A percentile compares a stretch with the other conserved stretches of the same genome.
Evolutionary conservation across 2,797 vertebrate species (phyloP).

Genomic region (Siniperca scherzeri): DNA sequence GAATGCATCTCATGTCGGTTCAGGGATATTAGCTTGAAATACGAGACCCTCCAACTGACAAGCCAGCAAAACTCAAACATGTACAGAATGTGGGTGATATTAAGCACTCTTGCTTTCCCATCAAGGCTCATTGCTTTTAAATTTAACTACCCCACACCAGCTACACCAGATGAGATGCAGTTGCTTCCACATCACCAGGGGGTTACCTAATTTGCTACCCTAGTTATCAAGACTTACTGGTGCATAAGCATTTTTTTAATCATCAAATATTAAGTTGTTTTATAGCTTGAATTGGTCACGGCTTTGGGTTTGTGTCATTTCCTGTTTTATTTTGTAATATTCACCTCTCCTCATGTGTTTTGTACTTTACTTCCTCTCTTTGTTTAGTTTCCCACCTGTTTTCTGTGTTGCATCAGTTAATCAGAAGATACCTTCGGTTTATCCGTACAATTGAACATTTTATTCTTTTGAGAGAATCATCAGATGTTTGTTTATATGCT

Average conservation of each 20-base stretch:
- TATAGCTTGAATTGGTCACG: neutral
- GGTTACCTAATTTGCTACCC: conserved; percentile 10
- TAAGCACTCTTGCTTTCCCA: neutral
- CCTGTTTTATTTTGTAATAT: no score
- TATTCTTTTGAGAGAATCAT: neutral
- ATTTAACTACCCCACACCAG: conserved; percentile 10
- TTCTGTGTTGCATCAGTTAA: no score
- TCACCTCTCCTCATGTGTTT: no score
- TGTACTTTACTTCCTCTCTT: no score
- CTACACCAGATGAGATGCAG: conserved; percentile 14
- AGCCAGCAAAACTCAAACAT: neutral
- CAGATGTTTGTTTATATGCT: neutral
- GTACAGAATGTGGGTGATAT: neutral
- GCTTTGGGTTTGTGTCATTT: no score
- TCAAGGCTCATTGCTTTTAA: conserved; percentile 8
- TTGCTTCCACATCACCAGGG: conserved; percentile 16
- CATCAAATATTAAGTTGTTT: neutral
- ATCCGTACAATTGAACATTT: no score
- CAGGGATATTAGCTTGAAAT: neutral
- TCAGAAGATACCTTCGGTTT: no score
- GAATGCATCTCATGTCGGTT: neutral
- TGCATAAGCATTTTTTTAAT: neutral
- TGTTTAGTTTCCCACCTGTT: no score
- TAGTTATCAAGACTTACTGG: neutral
- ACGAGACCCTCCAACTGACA: neutral